Evolutionary conservation across 2,888 invertebrate species (phyloP).

Genomic region (Agrenia bidenticulata): DNA sequence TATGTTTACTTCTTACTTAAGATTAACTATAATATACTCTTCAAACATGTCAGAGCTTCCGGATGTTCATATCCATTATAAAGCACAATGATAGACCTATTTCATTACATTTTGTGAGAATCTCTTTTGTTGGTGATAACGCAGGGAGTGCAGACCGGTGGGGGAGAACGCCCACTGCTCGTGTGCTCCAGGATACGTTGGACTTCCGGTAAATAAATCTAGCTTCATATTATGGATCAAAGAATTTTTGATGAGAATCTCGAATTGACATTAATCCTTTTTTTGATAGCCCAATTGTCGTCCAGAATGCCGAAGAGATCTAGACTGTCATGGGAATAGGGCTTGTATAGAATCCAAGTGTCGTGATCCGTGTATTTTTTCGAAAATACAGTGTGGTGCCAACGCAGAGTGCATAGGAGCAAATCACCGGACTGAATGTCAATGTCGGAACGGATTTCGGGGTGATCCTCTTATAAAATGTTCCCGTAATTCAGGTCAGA

Average conservation of each 20-base stretch:
- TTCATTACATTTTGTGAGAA: too few species aligned
- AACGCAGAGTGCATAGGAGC: conserved; percentile 29
- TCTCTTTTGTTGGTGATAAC: not conserved
- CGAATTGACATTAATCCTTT: not conserved
- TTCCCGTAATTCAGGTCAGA: conserved; percentile 11
- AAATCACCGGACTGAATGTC: conserved; percentile 31
- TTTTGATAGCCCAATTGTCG: conserved; percentile 32
- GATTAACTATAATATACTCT: not conserved
- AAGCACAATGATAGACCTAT: too few species aligned
- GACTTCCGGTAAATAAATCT: conserved; percentile 22
- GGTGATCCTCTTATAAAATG: conserved; percentile 28
- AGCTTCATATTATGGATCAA: not conserved
- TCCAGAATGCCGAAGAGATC: conserved; percentile 31
- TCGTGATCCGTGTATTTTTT: conserved; percentile 27
- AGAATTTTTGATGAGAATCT: too few species aligned
- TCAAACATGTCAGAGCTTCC: too few species aligned
- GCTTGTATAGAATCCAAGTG: conserved; percentile 35
- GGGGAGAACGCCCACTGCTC: conserved; percentile 37
- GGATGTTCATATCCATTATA: too few species aligned
- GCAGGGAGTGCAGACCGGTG: conserved; percentile 37
- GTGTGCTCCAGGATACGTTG: conserved; percentile 34
- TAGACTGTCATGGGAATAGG: conserved; percentile 24
- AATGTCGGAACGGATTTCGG: conserved; percentile 30
- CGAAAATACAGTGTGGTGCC: conserved; percentile 20
- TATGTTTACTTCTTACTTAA: conserved; percentile 7